phyloP scores from a whole-genome alignment of 2,797 vertebrate species.

The Melanotaenia parkinsoni region DNA sequence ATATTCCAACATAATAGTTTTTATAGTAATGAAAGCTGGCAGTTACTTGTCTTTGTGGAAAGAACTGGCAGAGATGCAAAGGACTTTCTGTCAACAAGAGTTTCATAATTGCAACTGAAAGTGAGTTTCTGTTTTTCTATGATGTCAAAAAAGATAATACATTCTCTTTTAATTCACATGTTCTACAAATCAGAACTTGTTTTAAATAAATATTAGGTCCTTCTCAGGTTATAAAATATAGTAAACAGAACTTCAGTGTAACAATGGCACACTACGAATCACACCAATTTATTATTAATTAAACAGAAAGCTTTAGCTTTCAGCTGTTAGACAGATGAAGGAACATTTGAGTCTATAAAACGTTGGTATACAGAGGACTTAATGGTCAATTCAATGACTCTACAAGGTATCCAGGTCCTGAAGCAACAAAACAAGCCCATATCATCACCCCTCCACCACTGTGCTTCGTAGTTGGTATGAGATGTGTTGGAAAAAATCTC shows the following conservation, averaged over 20 bases:
- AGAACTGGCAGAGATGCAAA: conserved; percentile 17
- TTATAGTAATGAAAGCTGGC: conserved; percentile 20
- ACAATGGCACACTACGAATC: too few relatives aligned
- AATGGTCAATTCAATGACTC: background rate
- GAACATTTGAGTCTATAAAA: background rate
- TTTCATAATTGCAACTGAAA: conserved; percentile 12
- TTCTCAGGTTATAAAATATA: background rate
- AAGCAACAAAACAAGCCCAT: too few relatives aligned
- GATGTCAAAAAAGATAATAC: background rate
- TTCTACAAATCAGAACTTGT: background rate
- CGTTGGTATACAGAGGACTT: background rate
- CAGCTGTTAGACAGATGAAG: background rate
- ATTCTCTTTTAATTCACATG: background rate
- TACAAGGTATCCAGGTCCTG: background rate
- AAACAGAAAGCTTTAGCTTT: background rate
- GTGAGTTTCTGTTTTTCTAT: conserved; percentile 6
- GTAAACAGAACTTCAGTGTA: background rate
- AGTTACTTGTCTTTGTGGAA: conserved; percentile 23
- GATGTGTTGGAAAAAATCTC: background rate
- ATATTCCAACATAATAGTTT: conserved; percentile 37
- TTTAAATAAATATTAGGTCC: background rate
- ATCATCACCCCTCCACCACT: background rate
- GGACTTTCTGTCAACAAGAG: conserved; percentile 1
- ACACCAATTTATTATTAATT: background rate
- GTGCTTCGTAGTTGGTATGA: too few relatives aligned